phyloP scores from a whole-genome alignment of 1,140 invertebrate genomes.

The Drosophila elegans region DNA sequence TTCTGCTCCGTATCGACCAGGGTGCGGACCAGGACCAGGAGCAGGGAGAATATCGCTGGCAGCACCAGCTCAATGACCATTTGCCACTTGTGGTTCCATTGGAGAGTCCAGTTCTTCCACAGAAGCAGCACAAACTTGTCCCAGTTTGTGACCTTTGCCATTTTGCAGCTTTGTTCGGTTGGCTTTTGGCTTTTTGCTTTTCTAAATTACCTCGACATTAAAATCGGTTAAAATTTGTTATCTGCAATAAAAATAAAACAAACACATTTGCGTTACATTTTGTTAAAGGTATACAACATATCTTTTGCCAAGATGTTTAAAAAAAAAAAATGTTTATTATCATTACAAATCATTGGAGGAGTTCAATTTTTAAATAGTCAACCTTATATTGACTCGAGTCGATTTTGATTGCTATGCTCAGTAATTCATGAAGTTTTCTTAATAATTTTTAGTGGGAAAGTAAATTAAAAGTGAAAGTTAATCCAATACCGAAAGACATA shows the following conservation, averaged over 20 bases:
- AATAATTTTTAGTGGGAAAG: neutral
- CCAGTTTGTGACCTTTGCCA: slow-evolving; percentile 78
- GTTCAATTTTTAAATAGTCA: neutral
- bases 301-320: too few relatives aligned
- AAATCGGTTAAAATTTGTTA: slow-evolving; percentile 25
- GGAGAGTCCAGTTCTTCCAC: slow-evolving; percentile 94
- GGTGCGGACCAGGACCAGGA: slow-evolving; percentile 88
- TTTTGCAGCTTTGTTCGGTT: slow-evolving; percentile 34
- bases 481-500: too few relatives aligned
- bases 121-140: slow-evolving; percentile 89
- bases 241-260: slow-evolving; percentile 4
- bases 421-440: neutral
- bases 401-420: slow-evolving; percentile 1
- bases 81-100: slow-evolving; percentile 90
- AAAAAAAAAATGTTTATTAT: too few relatives aligned
- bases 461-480: neutral
- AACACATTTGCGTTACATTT: neutral
- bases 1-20: slow-evolving; percentile 85
- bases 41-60: slow-evolving; percentile 89
- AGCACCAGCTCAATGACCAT: slow-evolving; percentile 89
- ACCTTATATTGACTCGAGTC: neutral
- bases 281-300: too few relatives aligned
- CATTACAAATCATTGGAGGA: too few relatives aligned
- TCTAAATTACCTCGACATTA: slow-evolving; percentile 26
- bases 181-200: slow-evolving; percentile 5